Base-by-base conservation (phyloP, 1,140 invertebrate species). In the Lutraria rhynchaena region DNA sequence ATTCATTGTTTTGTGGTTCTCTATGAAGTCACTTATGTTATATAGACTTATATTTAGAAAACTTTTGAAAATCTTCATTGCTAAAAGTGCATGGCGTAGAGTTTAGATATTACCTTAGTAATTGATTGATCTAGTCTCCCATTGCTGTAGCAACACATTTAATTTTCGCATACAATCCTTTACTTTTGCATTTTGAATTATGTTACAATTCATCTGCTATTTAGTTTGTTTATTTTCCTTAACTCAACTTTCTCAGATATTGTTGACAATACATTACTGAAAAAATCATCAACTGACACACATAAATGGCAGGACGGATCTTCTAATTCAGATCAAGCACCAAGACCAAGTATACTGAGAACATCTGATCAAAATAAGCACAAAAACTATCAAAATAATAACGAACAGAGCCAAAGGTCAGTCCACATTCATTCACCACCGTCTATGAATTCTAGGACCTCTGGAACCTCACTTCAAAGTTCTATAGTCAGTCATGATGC, bases 181-280 rank as follows among this genome's bases (percentile, higher is more conserved):
- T n/a, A n/a, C n/a, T n/a, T n/a, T n/a, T n/a, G n/a, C n/a, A n/a
- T n/a, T n/a, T n/a, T n/a, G n/a, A n/a, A n/a, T n/a, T n/a, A n/a
- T n/a, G n/a, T n/a, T n/a, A n/a, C n/a, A n/a, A n/a, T n/a, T n/a
- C n/a, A n/a, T n/a, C n/a, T n/a, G n/a, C n/a, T n/a, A n/a, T n/a
- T n/a, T n/a, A n/a, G n/a, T 24, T 11, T 7, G 3, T 44, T 24
- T 44, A 19, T 27, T 58, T 46, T 60, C 29, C 53, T 75, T 75
- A 27, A 75, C 53, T n/a, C 29, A 13, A 3, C 33, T 31, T 61
- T n/a, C 3, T 55, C 75, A 77, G 75, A 77, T 63, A 69, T 80
- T 44, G 76, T 80, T 1, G 76, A 80, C 35, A 80, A 80, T 31
- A 70, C 76, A 2, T n/a, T 80, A 11, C 31, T 80, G 33, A 77